A percentile compares a stretch with the other conserved stretches of the same genome.
These are phyloP conservation scores for Eupsittula cactorum DNA, from an alignment of 2,113 vertebrate species.

Conservation along the genomic window DNA sequence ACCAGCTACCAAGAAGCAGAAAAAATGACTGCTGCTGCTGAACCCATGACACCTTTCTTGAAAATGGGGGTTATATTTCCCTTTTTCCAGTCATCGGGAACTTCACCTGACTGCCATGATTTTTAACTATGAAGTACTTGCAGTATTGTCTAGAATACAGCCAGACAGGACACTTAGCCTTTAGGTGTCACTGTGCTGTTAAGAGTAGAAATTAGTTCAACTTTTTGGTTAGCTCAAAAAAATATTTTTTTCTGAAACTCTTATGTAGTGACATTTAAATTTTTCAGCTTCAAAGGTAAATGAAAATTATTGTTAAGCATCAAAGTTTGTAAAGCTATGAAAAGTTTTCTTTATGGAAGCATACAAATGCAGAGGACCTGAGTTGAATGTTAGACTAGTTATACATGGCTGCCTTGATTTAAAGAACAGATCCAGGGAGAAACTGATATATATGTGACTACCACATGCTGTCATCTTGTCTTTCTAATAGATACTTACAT, in stretches of 20 bases:
- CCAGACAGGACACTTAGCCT: background rate
- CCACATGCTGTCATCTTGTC: background rate
- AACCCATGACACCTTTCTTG: too few relatives aligned
- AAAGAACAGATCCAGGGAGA: background rate
- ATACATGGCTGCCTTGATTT: background rate
- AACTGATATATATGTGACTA: background rate
- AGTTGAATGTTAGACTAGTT: background rate
- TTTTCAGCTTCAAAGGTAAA: background rate
- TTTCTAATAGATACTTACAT: background rate
- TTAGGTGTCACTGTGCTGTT: conserved; percentile 42
- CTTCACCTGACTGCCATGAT: too few relatives aligned
- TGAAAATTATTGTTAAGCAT: background rate
- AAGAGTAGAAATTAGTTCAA: background rate
- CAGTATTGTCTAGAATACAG: background rate
- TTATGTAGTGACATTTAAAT: background rate
- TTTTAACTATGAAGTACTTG: background rate
- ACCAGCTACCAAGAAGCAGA: too few relatives aligned
- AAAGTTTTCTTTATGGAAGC: background rate
- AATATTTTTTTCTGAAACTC: background rate
- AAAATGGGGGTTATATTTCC: too few relatives aligned
- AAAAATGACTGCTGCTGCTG: too few relatives aligned
- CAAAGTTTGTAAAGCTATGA: background rate
- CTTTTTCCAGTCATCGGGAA: too few relatives aligned
- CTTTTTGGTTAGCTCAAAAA: background rate
- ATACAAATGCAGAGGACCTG: background rate